Percentiles rank a stretch among this genome's conserved stretches.
Evolutionary conservation across 2,797 vertebrate genomes (phyloP).

Genomic region (Thamnophis elegans): DNA sequence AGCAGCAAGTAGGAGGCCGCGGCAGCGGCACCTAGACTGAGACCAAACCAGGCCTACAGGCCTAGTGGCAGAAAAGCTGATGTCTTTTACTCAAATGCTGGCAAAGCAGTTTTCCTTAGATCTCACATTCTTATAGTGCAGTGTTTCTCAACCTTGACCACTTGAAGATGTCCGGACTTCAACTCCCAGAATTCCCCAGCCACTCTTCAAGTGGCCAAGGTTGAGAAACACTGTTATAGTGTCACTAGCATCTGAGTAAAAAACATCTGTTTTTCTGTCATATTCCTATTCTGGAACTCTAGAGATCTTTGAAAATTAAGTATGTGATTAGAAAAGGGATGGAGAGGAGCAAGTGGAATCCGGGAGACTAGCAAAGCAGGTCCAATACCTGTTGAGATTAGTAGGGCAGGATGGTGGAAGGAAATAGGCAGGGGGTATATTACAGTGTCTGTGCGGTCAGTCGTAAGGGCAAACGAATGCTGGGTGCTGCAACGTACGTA

Average conservation of each 20-base stretch:
- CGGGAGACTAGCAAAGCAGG: neutral
- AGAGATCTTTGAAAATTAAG: neutral
- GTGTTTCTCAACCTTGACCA: too few species aligned
- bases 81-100: neutral
- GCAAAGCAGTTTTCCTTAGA: neutral
- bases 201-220: too few species aligned
- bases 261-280: neutral
- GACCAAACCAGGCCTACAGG: neutral
- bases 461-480: neutral
- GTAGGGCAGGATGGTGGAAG: neutral
- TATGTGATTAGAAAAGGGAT: neutral
- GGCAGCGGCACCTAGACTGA: rapidly evolving
- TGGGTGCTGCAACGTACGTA: neutral
- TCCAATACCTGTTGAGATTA: neutral
- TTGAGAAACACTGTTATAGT: too few species aligned
- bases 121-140: neutral
- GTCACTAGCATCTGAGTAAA: neutral
- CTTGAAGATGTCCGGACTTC: too few species aligned
- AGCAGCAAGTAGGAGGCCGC: neutral
- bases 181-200: too few species aligned
- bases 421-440: neutral
- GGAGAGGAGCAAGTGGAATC: neutral
- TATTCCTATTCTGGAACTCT: neutral
- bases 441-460: neutral
- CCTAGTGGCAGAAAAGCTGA: neutral